Base-by-base conservation (phyloP, 2,888 invertebrate genomes). In the Stictocephala bisonia region DNA sequence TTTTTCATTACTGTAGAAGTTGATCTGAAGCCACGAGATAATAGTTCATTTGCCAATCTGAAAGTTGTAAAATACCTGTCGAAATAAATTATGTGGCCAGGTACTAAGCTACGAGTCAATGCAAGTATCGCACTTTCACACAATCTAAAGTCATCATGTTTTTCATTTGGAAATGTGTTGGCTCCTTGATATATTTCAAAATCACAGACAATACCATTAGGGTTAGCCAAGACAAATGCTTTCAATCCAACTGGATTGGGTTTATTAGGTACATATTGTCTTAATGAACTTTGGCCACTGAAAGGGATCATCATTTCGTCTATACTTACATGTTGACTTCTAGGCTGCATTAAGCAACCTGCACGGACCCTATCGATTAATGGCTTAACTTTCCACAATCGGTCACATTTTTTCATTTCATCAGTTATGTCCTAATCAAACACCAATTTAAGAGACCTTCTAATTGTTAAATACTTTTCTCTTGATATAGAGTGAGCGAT, bases 231-330 rank as follows among this genome's bases (percentile, higher is more conserved):
- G 9, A 67, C 44, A 67, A 64, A 64, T 31, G 40, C 64, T 64
- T 64, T 64, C 13, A 64, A 35, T 18, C 64, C 15, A 40, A 64
- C 67, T 48, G 48, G 41, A 26, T 67, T 67, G 1, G 67, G 67
- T 22, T 67, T 67, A 15, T 67, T 67, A 7, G 48, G 67, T 7
- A 48, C 44, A 67, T 48, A 67, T 26, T 67, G 67, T 15, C 24
- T 67, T 6, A 67, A 26, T 9, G 40, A 20, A 20, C n/a, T 44
- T 27, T 41, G 44, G 24, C 67, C 67, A 48, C 44, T 64, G 22
- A 64, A 64, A 3, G 64, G 40, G 40, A 64, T 35, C 64, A 64
- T 64, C 64, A 64, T 64, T 44, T 67, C 67, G 24, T 67, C 67
- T 2, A 67, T 67, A 24, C 44, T 13, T n/a, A 66, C 9, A 18